Percentiles rank a stretch among this genome's conserved stretches.
These are phyloP conservation scores for Zaprionus kolodkinae DNA, from an alignment of 1,140 invertebrate genomes.

Conservation along the genomic window DNA sequence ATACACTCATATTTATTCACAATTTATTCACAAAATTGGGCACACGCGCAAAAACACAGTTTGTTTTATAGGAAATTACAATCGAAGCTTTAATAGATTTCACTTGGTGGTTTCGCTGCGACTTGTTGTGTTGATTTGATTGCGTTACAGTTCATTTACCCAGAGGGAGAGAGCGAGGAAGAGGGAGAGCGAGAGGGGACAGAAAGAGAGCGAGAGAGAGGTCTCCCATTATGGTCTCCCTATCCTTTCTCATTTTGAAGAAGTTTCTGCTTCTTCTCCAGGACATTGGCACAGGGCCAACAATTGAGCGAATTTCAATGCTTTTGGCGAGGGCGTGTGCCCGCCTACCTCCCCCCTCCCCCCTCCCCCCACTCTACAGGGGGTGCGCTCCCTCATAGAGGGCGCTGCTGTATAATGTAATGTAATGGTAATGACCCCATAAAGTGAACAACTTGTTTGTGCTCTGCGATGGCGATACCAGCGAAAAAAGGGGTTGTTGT, in stretches of 20 bases:
- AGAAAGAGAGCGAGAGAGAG: conserved; percentile 4
- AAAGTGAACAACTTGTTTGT: conserved; percentile 82
- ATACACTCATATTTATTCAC: conserved; percentile 4
- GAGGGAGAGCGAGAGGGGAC: neutral
- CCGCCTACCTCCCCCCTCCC: conserved; percentile 1
- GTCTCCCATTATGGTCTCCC: conserved; percentile 23
- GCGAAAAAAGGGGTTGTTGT: conserved; percentile 65
- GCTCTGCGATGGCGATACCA: conserved; percentile 44
- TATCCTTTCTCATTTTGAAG: conserved; percentile 38
- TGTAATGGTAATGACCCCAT: conserved; percentile 82
- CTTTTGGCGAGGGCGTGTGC: conserved; percentile 46
- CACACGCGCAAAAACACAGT: no score
- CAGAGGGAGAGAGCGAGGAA: conserved; percentile 31
- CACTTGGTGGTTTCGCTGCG: conserved; percentile 18
- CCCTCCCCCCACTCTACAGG: no score
- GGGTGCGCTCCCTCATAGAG: no score
- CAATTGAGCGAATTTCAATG: conserved; percentile 82
- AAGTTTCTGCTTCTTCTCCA: conserved; percentile 6
- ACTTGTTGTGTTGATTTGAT: conserved; percentile 73
- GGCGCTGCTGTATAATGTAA: conserved; percentile 57
- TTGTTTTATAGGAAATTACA: conserved; percentile 42
- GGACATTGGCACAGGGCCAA: conserved; percentile 69
- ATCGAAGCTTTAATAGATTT: conserved; percentile 75
- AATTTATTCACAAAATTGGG: no score
- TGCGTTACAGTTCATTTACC: conserved; percentile 83